Conservation (phyloP, 92 coral and sea anemone species). For the Palythoa caribaeorum region DNA sequence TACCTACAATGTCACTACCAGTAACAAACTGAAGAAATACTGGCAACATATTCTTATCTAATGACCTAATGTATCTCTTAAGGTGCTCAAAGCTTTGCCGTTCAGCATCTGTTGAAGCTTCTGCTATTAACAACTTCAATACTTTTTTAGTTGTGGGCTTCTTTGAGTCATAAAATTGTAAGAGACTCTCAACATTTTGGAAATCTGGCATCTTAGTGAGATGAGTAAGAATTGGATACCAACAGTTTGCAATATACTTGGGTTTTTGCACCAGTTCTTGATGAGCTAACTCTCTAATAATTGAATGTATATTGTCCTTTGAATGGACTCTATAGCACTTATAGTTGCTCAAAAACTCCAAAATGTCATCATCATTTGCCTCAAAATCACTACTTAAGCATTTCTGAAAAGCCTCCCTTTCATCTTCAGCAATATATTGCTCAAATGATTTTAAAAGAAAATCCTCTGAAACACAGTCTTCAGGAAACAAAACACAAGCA, state of each 20-base stretch:
- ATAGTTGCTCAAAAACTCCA: constrained; percentile 51
- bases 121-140: constrained; percentile 26
- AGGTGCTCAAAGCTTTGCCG: constrained; percentile 20
- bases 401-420: constrained; percentile 49
- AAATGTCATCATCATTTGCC: constrained; percentile 47
- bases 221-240: constrained; percentile 43
- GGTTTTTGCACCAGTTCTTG: constrained; percentile 55
- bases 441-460: constrained; percentile 47
- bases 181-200: constrained; percentile 11
- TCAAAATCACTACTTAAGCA: constrained; percentile 41
- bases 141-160: constrained; percentile 50
- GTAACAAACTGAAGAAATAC: constrained; percentile 22
- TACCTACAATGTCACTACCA: constrained; percentile 4
- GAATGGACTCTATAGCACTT: constrained; percentile 51
- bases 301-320: constrained; percentile 42
- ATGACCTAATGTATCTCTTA: constrained; percentile 21
- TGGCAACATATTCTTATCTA: constrained; percentile 22
- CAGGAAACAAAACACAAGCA: constrained; percentile 43
- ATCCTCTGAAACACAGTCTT: constrained; percentile 47
- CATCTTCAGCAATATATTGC: constrained; percentile 46
- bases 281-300: constrained; percentile 45
- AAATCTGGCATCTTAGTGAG: constrained; percentile 13
- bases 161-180: constrained; percentile 30
- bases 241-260: constrained; percentile 36
- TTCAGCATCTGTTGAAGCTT: constrained; percentile 13